Conservation (phyloP, 1,140 invertebrate genomes). For the Phymorhynchus buccinoides region DNA sequence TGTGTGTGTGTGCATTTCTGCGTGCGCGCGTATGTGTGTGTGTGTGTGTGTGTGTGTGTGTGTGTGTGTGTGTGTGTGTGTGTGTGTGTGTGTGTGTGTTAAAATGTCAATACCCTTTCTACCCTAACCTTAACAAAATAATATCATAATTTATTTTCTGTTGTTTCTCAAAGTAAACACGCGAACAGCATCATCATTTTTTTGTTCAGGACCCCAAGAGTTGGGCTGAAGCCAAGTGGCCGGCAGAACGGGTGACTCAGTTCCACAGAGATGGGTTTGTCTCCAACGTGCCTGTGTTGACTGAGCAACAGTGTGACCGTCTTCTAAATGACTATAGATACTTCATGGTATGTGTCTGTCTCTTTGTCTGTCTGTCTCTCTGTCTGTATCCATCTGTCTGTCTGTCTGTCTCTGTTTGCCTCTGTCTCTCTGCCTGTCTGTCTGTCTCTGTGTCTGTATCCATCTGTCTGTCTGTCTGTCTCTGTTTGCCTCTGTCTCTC, state of each 20-base stretch:
- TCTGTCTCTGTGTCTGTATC: background rate
- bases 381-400: background rate
- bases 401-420: background rate
- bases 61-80: too few relatives aligned
- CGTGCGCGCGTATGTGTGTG: background rate
- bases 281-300: slow-evolving; percentile 60
- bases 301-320: slow-evolving; percentile 62
- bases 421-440: background rate
- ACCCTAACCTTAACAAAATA: too few relatives aligned
- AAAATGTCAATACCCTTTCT: too few relatives aligned
- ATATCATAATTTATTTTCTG: too few relatives aligned
- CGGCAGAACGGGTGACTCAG: slow-evolving; percentile 52
- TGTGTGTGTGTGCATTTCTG: background rate
- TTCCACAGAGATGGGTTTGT: slow-evolving; percentile 67
- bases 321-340: slow-evolving; percentile 64
- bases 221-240: slow-evolving; percentile 54
- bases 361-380: too few relatives aligned
- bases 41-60: too few relatives aligned
- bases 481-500: too few relatives aligned
- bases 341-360: slow-evolving; percentile 61
- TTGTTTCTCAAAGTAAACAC: too few relatives aligned
- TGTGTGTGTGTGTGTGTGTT: too few relatives aligned
- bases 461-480: too few relatives aligned
- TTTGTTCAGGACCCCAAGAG: background rate
- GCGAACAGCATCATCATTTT: too few relatives aligned